A percentile compares a stretch with the other conserved stretches of the same genome.
These are phyloP conservation scores for Apostichopus parvimensis DNA, from an alignment of 35 echinoderm and acorn worm species.

Conservation along the genomic window DNA sequence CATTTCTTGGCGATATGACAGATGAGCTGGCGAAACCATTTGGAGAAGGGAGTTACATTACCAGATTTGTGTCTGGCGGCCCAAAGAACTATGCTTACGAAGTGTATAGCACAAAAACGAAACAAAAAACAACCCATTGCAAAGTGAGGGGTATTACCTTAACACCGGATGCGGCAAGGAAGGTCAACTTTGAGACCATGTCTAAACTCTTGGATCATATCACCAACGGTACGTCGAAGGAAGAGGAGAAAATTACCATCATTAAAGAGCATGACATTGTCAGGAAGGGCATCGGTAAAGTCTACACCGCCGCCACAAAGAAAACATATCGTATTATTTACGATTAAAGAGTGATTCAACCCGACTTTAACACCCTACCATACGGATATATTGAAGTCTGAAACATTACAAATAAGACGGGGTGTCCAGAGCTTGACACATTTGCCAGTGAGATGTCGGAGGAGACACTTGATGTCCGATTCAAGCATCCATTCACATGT, in stretches of 20 bases:
- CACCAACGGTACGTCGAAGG: background rate
- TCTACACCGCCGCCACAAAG: background rate
- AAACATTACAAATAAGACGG: background rate
- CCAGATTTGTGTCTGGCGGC: background rate
- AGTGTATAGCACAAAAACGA: slow-evolving; percentile 19
- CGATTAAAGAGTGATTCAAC: background rate
- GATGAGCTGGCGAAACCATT: too few species aligned
- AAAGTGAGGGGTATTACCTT: slow-evolving; percentile 59
- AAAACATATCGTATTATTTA: slow-evolving; percentile 14
- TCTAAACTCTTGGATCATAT: background rate
- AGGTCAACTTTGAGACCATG: slow-evolving; percentile 3
- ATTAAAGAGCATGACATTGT: background rate
- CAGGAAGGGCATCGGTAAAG: background rate
- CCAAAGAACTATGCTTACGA: slow-evolving; percentile 60
- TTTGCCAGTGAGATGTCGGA: too few species aligned
- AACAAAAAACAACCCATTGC: background rate
- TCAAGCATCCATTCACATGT: too few species aligned
- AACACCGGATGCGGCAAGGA: background rate
- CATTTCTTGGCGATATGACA: too few species aligned
- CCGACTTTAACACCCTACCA: background rate
- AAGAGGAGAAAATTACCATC: background rate
- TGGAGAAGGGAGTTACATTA: too few species aligned
- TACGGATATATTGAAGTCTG: slow-evolving; percentile 18
- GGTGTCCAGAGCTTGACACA: too few species aligned
- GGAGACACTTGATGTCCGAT: too few species aligned